Conservation (phyloP, 35 echinoderm and acorn worm genomes). For the Apostichopus parvimensis region DNA sequence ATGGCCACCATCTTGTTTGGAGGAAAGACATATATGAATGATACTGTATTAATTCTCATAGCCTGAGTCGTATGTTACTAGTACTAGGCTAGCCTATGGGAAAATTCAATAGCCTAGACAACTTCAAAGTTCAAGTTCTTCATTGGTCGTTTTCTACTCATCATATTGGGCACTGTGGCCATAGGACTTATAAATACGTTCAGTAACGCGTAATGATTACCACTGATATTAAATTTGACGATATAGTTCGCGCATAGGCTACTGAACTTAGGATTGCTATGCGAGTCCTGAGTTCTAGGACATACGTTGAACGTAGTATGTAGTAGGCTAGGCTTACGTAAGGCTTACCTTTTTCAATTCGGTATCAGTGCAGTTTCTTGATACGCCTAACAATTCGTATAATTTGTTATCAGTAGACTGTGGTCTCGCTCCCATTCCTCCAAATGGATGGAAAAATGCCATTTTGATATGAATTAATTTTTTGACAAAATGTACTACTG, state of each 20-base stretch:
- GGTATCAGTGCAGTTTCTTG: constrained; percentile 67
- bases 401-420: constrained; percentile 69
- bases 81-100: neutral
- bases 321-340: constrained; percentile 3
- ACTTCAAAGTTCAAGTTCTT: neutral
- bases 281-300: no score
- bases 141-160: neutral
- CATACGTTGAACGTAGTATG: no score
- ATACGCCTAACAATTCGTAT: constrained; percentile 82
- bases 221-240: no score
- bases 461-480: constrained; percentile 6
- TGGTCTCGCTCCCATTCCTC: constrained; percentile 30
- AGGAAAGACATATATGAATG: neutral
- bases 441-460: constrained; percentile 52
- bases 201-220: no score
- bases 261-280: no score
- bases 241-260: no score
- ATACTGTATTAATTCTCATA: no score
- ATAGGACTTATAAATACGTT: no score
- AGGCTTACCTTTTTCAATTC: constrained; percentile 87
- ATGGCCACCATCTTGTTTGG: neutral
- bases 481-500: neutral
- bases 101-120: neutral
- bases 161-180: neutral
- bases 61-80: no score